Conservation (phyloP, 64 coral and sea anemone genomes). For the Cladopsammia gracilis region DNA sequence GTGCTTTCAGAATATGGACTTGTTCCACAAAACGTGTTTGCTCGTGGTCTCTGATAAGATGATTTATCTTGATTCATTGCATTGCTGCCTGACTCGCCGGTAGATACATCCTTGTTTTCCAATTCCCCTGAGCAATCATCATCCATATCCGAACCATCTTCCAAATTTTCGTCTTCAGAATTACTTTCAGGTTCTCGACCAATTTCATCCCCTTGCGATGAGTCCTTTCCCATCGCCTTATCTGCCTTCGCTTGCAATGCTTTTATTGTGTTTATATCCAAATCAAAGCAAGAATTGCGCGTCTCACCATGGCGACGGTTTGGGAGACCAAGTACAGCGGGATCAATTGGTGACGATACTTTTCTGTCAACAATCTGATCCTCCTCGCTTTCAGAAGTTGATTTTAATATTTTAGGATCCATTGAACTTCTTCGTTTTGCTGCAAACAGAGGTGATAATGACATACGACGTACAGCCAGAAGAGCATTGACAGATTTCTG, state of each 20-base stretch:
- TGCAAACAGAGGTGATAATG: constrained; percentile 40
- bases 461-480: constrained; percentile 89
- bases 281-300: constrained; percentile 22
- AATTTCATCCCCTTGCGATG: neutral
- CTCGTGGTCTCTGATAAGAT: neutral
- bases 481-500: constrained; percentile 96
- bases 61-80: neutral
- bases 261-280: neutral
- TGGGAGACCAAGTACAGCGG: neutral
- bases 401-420: constrained; percentile 64
- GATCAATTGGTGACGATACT: constrained; percentile 46
- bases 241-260: constrained; percentile 37
- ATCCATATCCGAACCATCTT: neutral
- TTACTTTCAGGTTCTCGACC: neutral
- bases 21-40: constrained; percentile 16
- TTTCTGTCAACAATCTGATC: constrained; percentile 42
- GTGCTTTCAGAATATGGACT: neutral
- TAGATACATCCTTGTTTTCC: too few relatives aligned
- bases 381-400: constrained; percentile 36
- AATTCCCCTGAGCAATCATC: neutral
- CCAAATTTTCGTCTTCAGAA: neutral
- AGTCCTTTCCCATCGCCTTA: neutral
- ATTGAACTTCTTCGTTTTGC: constrained; percentile 78
- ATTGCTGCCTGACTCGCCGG: neutral
- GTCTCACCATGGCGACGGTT: constrained; percentile 8